Base-by-base conservation (phyloP, 2,888 invertebrate genomes). In the Sturmia bella region DNA sequence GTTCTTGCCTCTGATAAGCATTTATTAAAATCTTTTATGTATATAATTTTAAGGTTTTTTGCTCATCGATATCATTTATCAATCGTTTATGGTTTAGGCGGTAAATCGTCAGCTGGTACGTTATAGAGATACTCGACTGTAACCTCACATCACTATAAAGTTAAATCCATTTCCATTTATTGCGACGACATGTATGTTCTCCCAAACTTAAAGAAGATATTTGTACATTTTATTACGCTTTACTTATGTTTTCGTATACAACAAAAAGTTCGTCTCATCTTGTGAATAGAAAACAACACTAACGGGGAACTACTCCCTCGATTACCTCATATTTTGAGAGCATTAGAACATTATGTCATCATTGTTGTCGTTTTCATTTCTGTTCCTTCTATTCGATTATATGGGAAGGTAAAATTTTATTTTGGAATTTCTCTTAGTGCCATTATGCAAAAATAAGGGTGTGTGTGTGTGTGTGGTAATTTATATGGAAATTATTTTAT, bases 321-420 rank as follows among this genome's bases (percentile, higher is more conserved):
- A 9, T 32, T 48, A 48, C 48, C 39, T 48, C 24, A 57, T 48
- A 17, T 2, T 57, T 32, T 52, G 37, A 9, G 21, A 41, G 12
- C 43, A 54, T 63, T 73, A 37, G 17, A 13, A 64, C 56, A 48
- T 64, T 74, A 45, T 45, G 56, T 64, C 45, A 45, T 64, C 19
- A 12, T 56, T 27, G 15, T 52, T 56, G n/a, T 13, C 43, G 17
- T 45, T 19, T 45, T 32, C 9, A n/a, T 32, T 32, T 7, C 1
- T 57, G 13, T 24, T 32, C 1, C n/a, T 63, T 39, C 21, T 45
- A 50, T 52, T 59, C 57, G 17, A 57, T 27, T 75, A 39, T 61
- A 12, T 32, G 17, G 15, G 27, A 41, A 50, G 27, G 48, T 59
- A 39, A 17, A 59, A 27, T 52, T 27, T 64, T 74, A 56, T 74